A percentile compares a stretch with the other conserved stretches of the same genome.
These are phyloP conservation scores for Phenganax marumi DNA, from an alignment of 92 coral and sea anemone species.

Conservation along the genomic window DNA sequence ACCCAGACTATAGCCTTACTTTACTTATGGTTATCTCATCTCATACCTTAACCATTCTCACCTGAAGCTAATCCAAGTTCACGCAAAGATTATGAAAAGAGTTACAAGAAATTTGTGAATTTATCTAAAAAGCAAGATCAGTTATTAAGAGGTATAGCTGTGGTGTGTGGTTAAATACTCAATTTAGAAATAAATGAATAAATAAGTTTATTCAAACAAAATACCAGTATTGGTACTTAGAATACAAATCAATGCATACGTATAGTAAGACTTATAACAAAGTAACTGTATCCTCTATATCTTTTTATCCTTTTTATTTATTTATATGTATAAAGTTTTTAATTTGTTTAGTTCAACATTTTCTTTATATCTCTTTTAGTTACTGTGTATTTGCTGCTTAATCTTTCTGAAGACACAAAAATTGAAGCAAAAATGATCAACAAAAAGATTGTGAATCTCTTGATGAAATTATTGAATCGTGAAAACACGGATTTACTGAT, in stretches of 20 bases:
- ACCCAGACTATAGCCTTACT: too few relatives aligned
- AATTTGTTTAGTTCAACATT: neutral
- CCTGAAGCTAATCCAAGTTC: constrained; percentile 58
- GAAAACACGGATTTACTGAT: constrained; percentile 84
- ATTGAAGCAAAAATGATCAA: constrained; percentile 93
- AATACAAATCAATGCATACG: neutral
- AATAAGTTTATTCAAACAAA: too few relatives aligned
- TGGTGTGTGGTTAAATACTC: neutral
- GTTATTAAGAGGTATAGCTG: constrained; percentile 72
- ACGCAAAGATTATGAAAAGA: constrained; percentile 87
- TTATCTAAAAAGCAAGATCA: constrained; percentile 94
- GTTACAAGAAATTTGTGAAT: constrained; percentile 90
- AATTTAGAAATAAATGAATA: too few relatives aligned
- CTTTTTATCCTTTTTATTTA: neutral
- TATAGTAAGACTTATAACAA: too few relatives aligned
- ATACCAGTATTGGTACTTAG: too few relatives aligned
- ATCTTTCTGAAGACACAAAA: constrained; percentile 96
- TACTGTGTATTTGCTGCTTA: constrained; percentile 78
- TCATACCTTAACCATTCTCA: constrained; percentile 61
- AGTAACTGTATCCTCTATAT: too few relatives aligned
- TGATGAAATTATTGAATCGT: constrained; percentile 73
- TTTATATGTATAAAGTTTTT: neutral
- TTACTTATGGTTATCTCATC: too few relatives aligned
- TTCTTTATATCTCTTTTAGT: constrained; percentile 47
- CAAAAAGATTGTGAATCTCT: constrained; percentile 73